These are phyloP conservation scores for Linurgus olivaceus DNA, from an alignment of 2,797 vertebrate genomes.

Conservation along the genomic window DNA sequence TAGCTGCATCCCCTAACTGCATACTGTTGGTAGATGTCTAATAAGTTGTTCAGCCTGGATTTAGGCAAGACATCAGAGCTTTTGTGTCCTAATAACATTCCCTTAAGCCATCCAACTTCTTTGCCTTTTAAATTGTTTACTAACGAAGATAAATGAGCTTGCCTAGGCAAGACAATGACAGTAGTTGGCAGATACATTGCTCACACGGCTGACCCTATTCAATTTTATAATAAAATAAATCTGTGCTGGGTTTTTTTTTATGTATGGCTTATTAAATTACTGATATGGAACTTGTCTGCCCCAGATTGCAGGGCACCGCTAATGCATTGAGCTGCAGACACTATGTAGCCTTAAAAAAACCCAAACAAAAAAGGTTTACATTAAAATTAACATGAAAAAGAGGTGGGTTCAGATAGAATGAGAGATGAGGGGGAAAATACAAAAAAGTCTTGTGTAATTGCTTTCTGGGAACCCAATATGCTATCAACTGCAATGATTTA, in stretches of 20 bases:
- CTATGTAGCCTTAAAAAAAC: neutral
- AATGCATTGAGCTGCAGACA: slow-evolving; percentile 33
- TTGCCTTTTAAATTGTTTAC: slow-evolving; percentile 42
- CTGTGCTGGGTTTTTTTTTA: slow-evolving; percentile 15
- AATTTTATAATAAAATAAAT: slow-evolving; percentile 55
- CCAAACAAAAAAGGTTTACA: neutral
- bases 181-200: slow-evolving; percentile 35
- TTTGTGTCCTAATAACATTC: slow-evolving; percentile 18
- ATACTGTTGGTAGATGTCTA: neutral
- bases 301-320: neutral
- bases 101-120: slow-evolving; percentile 28
- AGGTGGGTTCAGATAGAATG: neutral
- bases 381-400: slow-evolving; percentile 1
- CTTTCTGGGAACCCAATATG: neutral
- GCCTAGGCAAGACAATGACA: slow-evolving; percentile 34
- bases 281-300: slow-evolving; percentile 25
- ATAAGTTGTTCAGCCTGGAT: neutral
- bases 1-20: neutral
- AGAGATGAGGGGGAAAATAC: neutral
- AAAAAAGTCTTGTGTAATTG: neutral
- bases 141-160: slow-evolving; percentile 59
- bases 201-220: slow-evolving; percentile 30
- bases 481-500: neutral
- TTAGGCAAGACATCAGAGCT: slow-evolving; percentile 7
- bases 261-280: slow-evolving; percentile 54